phyloP scores from a whole-genome alignment of 1,140 invertebrate species.

The Trachymyrmex cornetzi region DNA sequence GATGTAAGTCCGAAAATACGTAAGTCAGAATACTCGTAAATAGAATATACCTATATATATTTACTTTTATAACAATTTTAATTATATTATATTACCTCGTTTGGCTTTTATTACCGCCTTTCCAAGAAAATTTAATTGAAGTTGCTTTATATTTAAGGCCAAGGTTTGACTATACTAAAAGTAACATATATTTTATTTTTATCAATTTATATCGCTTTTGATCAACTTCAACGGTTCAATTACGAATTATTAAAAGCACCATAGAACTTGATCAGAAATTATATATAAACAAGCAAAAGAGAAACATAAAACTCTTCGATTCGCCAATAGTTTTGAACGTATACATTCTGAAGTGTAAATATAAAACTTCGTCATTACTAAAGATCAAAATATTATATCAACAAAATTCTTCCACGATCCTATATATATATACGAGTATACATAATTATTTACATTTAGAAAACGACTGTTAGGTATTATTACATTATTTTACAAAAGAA shows the following conservation, averaged over 20 bases:
- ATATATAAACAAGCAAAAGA: background rate
- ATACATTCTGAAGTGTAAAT: background rate
- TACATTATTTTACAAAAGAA: background rate
- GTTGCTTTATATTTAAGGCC: too few species aligned
- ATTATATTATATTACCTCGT: background rate
- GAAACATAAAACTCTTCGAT: background rate
- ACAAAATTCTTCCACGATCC: background rate
- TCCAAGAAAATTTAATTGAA: too few species aligned
- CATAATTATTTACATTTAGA: constrained; percentile 5
- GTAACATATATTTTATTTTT: background rate
- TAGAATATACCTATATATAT: too few species aligned
- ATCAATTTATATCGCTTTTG: background rate
- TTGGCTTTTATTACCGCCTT: too few species aligned
- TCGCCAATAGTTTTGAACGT: background rate
- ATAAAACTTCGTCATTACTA: background rate
- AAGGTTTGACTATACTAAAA: background rate
- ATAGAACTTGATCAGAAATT: background rate
- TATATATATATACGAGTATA: background rate
- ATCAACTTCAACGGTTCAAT: background rate
- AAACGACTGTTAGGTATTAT: background rate
- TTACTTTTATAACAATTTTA: too few species aligned
- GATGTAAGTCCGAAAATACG: too few species aligned
- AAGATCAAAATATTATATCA: background rate
- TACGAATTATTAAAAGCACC: background rate
- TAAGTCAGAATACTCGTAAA: too few species aligned